Conservation (phyloP, 2,113 vertebrate species). For the Semnornis frantzii region DNA sequence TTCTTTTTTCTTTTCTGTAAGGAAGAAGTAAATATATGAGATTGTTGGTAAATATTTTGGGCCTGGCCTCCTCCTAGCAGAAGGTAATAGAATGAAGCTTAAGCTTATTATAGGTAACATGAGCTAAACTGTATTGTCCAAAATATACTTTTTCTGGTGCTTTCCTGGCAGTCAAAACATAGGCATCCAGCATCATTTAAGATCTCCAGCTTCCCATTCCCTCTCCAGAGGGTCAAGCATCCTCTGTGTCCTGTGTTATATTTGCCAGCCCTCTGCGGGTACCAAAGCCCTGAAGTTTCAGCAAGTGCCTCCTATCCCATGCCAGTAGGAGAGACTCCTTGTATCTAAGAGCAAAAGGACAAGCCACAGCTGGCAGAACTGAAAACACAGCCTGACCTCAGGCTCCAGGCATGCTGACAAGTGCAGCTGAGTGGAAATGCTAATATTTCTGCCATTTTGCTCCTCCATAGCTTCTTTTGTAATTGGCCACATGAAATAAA, state of each 20-base stretch:
- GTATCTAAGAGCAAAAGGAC: not conserved
- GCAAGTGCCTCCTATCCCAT: too few relatives aligned
- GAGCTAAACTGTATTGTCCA: not conserved
- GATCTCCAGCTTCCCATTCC: fast-evolving
- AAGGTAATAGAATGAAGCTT: not conserved
- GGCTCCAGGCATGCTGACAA: fast-evolving
- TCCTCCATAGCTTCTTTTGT: not conserved
- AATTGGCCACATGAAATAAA: not conserved
- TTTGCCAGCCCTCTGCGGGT: not conserved
- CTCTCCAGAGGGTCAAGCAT: not conserved
- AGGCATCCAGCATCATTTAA: not conserved
- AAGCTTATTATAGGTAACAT: not conserved
- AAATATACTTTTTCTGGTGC: not conserved
- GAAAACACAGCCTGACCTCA: not conserved
- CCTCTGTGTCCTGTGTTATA: fast-evolving
- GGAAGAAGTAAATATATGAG: not conserved
- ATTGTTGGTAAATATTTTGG: not conserved
- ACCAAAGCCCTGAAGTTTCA: not conserved
- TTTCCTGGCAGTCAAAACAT: not conserved
- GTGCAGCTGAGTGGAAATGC: fast-evolving
- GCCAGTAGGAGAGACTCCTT: not conserved
- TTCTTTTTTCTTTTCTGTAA: not conserved
- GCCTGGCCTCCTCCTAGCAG: not conserved
- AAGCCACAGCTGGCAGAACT: not conserved
- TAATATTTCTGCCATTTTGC: not conserved